These are phyloP conservation scores for Bubo bubo DNA, from an alignment of 2,113 vertebrate species.

Conservation along the genomic window DNA sequence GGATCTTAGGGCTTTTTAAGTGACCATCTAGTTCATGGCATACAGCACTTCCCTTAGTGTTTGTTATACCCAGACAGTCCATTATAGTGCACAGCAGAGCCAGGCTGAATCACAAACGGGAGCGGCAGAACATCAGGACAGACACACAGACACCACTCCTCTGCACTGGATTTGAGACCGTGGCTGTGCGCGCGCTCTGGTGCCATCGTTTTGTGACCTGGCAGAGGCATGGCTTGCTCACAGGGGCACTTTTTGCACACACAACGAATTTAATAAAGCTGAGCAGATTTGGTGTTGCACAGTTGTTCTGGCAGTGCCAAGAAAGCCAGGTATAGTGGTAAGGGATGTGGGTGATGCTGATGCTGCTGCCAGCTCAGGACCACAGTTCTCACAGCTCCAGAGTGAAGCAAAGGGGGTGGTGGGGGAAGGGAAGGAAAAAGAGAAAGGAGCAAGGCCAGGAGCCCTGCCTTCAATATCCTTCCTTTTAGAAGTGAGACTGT, in stretches of 20 bases:
- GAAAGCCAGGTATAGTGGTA: accelerated
- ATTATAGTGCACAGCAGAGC: not conserved
- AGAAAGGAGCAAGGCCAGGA: not conserved
- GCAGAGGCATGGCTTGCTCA: not conserved
- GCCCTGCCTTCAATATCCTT: not conserved
- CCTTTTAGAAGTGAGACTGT: not conserved
- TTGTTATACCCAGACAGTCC: not conserved
- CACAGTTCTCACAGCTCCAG: not conserved
- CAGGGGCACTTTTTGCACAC: not conserved
- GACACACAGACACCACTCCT: accelerated
- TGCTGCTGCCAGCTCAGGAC: not conserved
- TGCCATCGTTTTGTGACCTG: accelerated
- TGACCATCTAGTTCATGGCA: not conserved
- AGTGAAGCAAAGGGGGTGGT: not conserved
- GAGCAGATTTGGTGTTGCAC: accelerated
- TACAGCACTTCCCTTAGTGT: not conserved
- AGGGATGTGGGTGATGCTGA: not conserved
- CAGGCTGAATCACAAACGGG: accelerated
- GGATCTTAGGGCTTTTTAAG: not conserved
- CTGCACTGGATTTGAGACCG: accelerated
- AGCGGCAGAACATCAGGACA: not conserved
- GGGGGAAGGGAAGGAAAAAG: not conserved
- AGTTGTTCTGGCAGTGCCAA: accelerated
- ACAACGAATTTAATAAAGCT: not conserved
- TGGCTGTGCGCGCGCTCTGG: accelerated